phyloP scores from a whole-genome alignment of 1,140 invertebrate genomes.

The Homarus americanus region DNA sequence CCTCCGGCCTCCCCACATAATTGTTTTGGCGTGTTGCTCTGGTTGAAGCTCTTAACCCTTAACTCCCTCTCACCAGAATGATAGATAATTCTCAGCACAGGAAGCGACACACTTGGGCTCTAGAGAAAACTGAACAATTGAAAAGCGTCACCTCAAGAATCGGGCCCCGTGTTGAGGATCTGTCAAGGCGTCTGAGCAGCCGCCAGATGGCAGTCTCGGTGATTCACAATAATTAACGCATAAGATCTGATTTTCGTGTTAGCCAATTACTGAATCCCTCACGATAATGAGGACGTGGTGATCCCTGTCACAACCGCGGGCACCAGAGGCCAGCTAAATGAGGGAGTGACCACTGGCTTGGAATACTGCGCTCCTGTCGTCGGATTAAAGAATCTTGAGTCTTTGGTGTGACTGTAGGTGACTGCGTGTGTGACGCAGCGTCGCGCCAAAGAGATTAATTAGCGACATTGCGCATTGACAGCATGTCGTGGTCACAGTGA shows the following conservation, averaged over 20 bases:
- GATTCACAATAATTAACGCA: conserved; percentile 8
- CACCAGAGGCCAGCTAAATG: not conserved
- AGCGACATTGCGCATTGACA: not conserved
- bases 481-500: not conserved
- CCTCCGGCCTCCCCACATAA: no score
- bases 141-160: no score
- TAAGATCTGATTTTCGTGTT: not conserved
- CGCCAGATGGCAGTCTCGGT: no score
- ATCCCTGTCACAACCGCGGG: not conserved
- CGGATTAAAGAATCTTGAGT: not conserved
- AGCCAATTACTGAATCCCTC: not conserved
- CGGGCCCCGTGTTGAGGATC: no score
- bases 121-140: no score
- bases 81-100: no score
- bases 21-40: no score
- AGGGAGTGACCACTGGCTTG: no score
- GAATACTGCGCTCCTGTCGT: not conserved
- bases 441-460: not conserved
- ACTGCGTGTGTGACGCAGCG: not conserved
- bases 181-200: no score
- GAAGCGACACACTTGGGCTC: no score
- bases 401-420: not conserved
- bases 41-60: no score
- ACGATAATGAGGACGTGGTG: not conserved
- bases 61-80: no score